Conservation (phyloP, 2,113 vertebrate genomes). For the cattle (Bos taurus) region ARS-UCD2.0 NC_037336.1:69774501-69775000, state of each 20-base stretch:
- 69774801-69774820: not conserved
- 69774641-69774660: not conserved
- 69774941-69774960: not conserved
- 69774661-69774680: not conserved
- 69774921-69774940: not conserved
- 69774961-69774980: not conserved
- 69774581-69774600: not conserved
- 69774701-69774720: not conserved
- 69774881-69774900: not conserved
- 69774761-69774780: not conserved
- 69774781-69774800: not conserved
- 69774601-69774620: not conserved
- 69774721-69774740: not conserved
- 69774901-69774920: not conserved
- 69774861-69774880: not conserved
- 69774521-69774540: not conserved
- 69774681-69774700: not conserved
- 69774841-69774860: not conserved
- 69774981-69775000: not conserved
- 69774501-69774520: not conserved
- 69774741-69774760: not conserved
- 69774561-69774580: not conserved
- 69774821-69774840: not conserved
- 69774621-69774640: not conserved
- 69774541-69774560: not conserved